Base-by-base conservation (phyloP, 2,888 invertebrate genomes). In the Aporophyla lueneburgensis region DNA sequence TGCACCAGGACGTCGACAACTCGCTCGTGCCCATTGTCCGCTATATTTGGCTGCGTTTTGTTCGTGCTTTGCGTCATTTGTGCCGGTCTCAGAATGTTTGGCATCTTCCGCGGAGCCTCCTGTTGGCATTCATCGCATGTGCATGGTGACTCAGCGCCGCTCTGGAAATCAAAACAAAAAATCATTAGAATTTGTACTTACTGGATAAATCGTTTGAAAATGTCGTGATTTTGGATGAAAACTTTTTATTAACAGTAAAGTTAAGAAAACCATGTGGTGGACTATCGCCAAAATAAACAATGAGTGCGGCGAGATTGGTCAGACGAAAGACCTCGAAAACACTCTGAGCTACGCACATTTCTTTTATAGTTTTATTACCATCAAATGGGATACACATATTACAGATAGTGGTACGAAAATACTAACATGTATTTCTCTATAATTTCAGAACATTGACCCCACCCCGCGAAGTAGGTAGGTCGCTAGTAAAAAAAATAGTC, bases 1-100 rank as follows among this genome's bases (percentile, higher is more conserved):
- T 96, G 96, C 2, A 96, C 94, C 51, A 96, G 87, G 12, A 96
- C 96, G 84, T 96, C 96, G 76, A 96, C 96, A 5, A 94, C 92
- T 71, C 96, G 93, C 81, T 95, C 94, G 79, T 91, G 91, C 56
- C 90, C 89, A 91, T 93, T 94, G 91, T 94, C 92, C 73, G 88
- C 93, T 88, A 86, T 90, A 89, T 91, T 93, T 86, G 93, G 92
- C 83, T 88, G 90, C 80, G 86, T 74, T 89, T 90, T 93, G 90
- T 92, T 92, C 73, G 81, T 74, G 80, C 70, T 86, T 85, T 87
- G 88, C 80, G 89, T 89, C 83, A 89, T 87, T 81, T 83, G 84
- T 89, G 88, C 86, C 89, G 90, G 78, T 91, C 90, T 76, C 83
- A 86, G 79, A 87, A 86, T 56, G 91, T 88, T 83, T 89, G 91